These are phyloP conservation scores for Parthenolecanium corni DNA, from an alignment of 2,888 invertebrate species.

Conservation along the genomic window DNA sequence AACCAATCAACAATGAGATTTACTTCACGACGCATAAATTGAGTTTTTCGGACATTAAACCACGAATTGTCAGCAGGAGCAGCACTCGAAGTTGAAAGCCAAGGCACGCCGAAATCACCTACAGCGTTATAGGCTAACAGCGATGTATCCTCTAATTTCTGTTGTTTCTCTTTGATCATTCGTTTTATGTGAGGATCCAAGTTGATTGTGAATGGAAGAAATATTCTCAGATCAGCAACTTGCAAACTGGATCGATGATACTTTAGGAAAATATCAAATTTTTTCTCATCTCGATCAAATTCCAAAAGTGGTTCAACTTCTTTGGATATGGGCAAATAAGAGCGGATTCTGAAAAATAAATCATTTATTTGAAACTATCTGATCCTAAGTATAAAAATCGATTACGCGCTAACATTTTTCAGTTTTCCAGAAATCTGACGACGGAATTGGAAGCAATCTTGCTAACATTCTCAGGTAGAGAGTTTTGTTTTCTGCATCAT, in stretches of 20 bases:
- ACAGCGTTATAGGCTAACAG: slow-evolving; percentile 13
- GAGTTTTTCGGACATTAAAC: slow-evolving; percentile 20
- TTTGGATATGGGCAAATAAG: slow-evolving; percentile 67
- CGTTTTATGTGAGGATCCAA: slow-evolving; percentile 95
- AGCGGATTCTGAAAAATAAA: slow-evolving; percentile 52
- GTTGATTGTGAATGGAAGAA: slow-evolving; percentile 95
- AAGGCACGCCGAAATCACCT: slow-evolving; percentile 19
- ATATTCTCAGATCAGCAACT: slow-evolving; percentile 81
- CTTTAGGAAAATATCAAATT: slow-evolving; percentile 83
- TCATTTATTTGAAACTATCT: not conserved
- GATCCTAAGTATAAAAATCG: too few species aligned
- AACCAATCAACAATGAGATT: not conserved
- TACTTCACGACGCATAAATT: slow-evolving; percentile 17
- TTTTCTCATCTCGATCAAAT: slow-evolving; percentile 86
- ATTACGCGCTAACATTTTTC: not conserved
- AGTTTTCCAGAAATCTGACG: too few species aligned
- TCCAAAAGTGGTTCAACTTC: slow-evolving; percentile 82
- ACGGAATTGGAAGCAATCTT: too few species aligned
- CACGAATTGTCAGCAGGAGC: slow-evolving; percentile 2
- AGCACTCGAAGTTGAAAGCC: slow-evolving; percentile 3
- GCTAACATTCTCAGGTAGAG: too few species aligned
- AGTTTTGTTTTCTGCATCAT: too few species aligned
- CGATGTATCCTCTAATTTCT: slow-evolving; percentile 29
- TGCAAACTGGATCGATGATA: slow-evolving; percentile 75
- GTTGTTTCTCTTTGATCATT: slow-evolving; percentile 74